A percentile compares a stretch with the other conserved stretches of the same genome.
phyloP scores from a whole-genome alignment of 2,888 invertebrate species.

The Ischnus inquisitorius region DNA sequence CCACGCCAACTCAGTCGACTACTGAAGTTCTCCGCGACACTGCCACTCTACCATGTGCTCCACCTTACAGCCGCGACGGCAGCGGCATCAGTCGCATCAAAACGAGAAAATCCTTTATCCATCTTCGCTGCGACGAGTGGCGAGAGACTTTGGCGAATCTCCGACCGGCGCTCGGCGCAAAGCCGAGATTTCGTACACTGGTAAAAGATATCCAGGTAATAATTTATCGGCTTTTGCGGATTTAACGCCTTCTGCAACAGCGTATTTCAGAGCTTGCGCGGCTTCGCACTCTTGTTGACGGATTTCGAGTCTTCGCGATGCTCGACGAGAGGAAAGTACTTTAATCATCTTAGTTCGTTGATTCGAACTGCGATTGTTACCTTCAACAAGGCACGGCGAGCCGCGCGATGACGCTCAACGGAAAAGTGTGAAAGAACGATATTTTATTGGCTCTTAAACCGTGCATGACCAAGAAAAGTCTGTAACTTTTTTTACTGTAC shows the following conservation, averaged over 20 bases:
- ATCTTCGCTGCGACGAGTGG: constrained; percentile 3
- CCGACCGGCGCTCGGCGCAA: constrained; percentile 3
- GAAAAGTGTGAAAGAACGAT: neutral
- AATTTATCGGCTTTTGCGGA: constrained; percentile 41
- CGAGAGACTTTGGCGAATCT: constrained; percentile 2
- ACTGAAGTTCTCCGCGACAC: constrained; percentile 6
- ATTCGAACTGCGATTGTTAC: constrained; percentile 5
- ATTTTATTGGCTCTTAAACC: too few species aligned
- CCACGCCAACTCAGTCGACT: constrained; percentile 1
- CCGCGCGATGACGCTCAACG: neutral
- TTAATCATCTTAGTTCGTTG: constrained; percentile 14
- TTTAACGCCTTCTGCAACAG: neutral
- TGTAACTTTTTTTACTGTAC: too few species aligned
- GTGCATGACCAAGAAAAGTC: too few species aligned
- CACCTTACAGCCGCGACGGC: neutral
- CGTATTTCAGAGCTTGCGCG: neutral
- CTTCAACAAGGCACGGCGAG: neutral
- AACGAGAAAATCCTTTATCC: constrained; percentile 42
- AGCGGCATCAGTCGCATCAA: constrained; percentile 15
- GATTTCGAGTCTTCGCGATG: neutral
- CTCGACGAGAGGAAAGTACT: neutral
- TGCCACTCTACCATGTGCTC: constrained; percentile 3
- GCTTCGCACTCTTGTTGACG: neutral
- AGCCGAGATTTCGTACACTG: constrained; percentile 31
- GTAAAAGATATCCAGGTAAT: constrained; percentile 45